Evolutionary conservation across 2,888 invertebrate genomes (phyloP), one percentile per base, ranked within the genome.

Genomic region (Trachelus iudaicus): DNA sequence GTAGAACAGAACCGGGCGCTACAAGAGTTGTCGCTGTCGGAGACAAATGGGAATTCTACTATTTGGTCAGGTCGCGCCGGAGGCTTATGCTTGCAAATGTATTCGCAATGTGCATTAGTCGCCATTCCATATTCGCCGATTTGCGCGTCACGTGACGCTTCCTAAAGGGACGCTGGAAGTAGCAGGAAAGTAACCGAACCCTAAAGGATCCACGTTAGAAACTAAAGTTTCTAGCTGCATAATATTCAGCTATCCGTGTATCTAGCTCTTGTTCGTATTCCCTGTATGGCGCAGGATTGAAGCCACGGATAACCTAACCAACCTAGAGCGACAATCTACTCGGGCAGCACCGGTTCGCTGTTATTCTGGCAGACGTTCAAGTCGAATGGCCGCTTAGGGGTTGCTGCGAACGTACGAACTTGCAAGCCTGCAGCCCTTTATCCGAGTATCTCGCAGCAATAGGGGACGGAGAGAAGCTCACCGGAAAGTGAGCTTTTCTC

Each of bases 81-180:
- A 81, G 83, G 84, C 83, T 89, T 87, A 87, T 83, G 84, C 85
- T 90, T 89, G 88, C 89, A 89, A 90, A 89, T 90, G 86, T 84
- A 87, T 88, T 87, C 87, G 76, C 81, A 77, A 40, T 15, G 15
- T 40, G 40, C 23, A 56, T 56, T 9, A 56, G 40, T 56, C 23
- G 23, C 23, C 23, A 23, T 56, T 56, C 9, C 9, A 23, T 23
- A 56, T 56, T 56, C 40, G 15, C 9, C 23, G 9, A 6, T 56
- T 56, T 23, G 1, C 40, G 40, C 2, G 40, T 56, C 40, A 56
- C 40, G 40, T 56, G 40, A 23, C 23, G 40, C 40, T 23, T 40
- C 1, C 40, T 40, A 40, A 40, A 40, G 40, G 9, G 6, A 40
- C 23, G 40, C 2, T 9, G 23, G 9, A 56, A 23, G 23, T 23